phyloP scores from a whole-genome alignment of 1,140 invertebrate genomes.

The Diachasma alloeum region DNA sequence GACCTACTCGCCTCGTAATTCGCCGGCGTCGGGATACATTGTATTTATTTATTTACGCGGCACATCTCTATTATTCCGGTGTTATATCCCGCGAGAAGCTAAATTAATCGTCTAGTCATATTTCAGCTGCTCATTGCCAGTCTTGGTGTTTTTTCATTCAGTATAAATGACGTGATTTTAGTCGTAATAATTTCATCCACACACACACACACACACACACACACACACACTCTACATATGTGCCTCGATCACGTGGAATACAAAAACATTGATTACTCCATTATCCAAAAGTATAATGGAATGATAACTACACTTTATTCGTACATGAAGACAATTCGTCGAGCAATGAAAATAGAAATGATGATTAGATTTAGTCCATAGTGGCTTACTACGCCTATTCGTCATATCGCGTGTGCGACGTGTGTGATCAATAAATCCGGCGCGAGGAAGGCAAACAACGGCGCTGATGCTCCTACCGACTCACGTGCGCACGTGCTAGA shows the following conservation, averaged over 20 bases:
- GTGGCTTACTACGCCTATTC: conserved; percentile 37
- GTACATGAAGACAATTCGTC: too few relatives aligned
- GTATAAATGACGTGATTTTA: too few relatives aligned
- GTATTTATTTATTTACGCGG: conserved; percentile 4
- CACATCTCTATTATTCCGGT: neutral
- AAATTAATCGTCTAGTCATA: too few relatives aligned
- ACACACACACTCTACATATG: too few relatives aligned
- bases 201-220: too few relatives aligned
- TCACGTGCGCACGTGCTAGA: conserved; percentile 34
- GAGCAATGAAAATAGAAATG: neutral
- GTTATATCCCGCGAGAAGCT: neutral
- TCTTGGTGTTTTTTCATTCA: too few relatives aligned
- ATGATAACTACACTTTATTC: too few relatives aligned
- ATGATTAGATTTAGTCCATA: neutral
- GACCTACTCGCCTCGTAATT: conserved; percentile 18
- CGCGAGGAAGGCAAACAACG: conserved; percentile 48
- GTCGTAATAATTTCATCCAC: too few relatives aligned
- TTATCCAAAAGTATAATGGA: too few relatives aligned
- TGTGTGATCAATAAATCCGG: conserved; percentile 64
- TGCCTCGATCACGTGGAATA: too few relatives aligned
- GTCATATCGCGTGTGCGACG: conserved; percentile 55
- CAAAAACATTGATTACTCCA: too few relatives aligned
- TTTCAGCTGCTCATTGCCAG: too few relatives aligned
- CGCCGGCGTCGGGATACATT: neutral
- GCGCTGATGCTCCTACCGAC: conserved; percentile 27